Percentiles rank a stretch among this genome's conserved stretches.
These are phyloP conservation scores for Drosophila borborema DNA, from an alignment of 2,888 invertebrate species.

Conservation along the genomic window DNA sequence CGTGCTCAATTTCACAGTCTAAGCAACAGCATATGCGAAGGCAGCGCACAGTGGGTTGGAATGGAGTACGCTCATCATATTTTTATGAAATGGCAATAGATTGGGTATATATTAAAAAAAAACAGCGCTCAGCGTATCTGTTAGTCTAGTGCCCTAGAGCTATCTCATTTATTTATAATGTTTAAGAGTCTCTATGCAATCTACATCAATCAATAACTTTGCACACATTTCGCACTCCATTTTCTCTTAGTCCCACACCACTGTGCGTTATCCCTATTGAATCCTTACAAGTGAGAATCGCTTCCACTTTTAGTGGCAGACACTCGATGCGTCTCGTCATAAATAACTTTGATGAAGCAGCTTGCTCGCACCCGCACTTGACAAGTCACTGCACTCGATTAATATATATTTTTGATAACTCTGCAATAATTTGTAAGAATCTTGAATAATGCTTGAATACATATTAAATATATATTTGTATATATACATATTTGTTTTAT, in stretches of 20 bases:
- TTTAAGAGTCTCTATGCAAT: too few species aligned
- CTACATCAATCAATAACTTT: neutral
- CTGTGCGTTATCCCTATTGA: conserved; percentile 44
- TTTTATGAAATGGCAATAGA: neutral
- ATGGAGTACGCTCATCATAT: too few species aligned
- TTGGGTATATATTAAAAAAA: neutral
- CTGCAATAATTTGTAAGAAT: conserved; percentile 24
- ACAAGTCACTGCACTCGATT: conserved; percentile 61
- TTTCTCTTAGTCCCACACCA: conserved; percentile 1
- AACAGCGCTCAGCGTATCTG: neutral
- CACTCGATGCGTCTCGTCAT: conserved; percentile 18
- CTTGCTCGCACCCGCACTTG: conserved; percentile 20
- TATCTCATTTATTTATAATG: neutral
- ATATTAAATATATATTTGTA: neutral
- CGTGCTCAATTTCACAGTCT: conserved; percentile 53
- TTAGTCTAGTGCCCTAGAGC: neutral
- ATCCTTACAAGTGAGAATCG: conserved; percentile 55
- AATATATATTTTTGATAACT: conserved; percentile 48
- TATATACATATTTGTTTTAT: neutral
- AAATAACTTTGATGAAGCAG: conserved; percentile 38
- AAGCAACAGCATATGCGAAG: neutral
- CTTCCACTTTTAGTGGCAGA: conserved; percentile 25
- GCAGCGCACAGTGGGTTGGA: conserved; percentile 36
- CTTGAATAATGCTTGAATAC: conserved; percentile 2
- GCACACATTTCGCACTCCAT: neutral